These are phyloP conservation scores for Epirrhoe tristata DNA, from an alignment of 2,888 invertebrate species.

Conservation along the genomic window DNA sequence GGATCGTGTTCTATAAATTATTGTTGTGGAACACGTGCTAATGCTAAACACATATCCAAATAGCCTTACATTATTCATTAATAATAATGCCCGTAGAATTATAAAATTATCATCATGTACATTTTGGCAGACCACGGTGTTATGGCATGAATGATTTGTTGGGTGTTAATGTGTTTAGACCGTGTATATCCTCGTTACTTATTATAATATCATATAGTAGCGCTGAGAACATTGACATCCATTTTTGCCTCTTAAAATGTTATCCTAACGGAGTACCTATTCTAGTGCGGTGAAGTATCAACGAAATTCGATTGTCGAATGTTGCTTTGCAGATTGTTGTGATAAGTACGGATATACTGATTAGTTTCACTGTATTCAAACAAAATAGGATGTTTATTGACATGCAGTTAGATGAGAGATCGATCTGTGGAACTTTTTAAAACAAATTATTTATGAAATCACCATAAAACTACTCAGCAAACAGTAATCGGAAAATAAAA, in stretches of 20 bases:
- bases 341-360: too few species aligned
- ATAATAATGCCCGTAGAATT: slow-evolving; percentile 18
- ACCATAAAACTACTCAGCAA: background rate
- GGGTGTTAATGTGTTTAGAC: slow-evolving; percentile 55
- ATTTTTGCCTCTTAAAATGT: background rate
- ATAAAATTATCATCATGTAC: slow-evolving; percentile 24
- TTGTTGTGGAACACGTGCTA: background rate
- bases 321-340: too few species aligned
- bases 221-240: slow-evolving; percentile 15
- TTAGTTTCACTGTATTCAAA: background rate
- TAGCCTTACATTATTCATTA: background rate
- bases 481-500: slow-evolving; percentile 25
- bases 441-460: background rate
- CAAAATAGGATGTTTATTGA: background rate
- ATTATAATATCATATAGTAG: background rate
- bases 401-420: background rate
- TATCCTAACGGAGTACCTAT: background rate
- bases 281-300: background rate
- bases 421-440: background rate
- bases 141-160: slow-evolving; percentile 48
- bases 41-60: background rate
- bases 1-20: too few species aligned
- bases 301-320: background rate
- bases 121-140: slow-evolving; percentile 23
- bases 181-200: slow-evolving; percentile 20